phyloP scores from a whole-genome alignment of 2,797 vertebrate species.

The Neosilurus hyrtlii region DNA sequence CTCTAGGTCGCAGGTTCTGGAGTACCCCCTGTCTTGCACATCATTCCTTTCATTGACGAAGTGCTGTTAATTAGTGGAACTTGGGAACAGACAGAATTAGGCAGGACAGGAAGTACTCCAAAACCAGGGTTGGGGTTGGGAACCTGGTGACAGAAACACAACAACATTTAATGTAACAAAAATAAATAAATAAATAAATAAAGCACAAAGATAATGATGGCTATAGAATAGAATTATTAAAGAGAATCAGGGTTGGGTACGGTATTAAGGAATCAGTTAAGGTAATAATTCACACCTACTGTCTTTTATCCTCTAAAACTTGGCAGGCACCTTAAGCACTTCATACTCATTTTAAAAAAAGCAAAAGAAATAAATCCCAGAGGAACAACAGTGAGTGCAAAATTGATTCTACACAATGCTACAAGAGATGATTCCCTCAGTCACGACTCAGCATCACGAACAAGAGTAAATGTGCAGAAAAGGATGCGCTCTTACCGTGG shows the following conservation, averaged over 20 bases:
- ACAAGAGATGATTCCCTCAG: not conserved
- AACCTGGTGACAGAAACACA: not conserved
- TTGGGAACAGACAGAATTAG: too few relatives aligned
- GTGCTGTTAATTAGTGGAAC: too few relatives aligned
- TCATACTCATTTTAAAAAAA: not conserved
- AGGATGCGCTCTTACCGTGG: constrained; percentile 25
- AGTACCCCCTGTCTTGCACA: not conserved
- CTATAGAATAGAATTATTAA: not conserved
- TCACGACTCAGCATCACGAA: constrained; percentile 8
- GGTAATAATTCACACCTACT: constrained; percentile 52
- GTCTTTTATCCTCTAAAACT: constrained; percentile 29
- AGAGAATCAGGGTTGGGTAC: not conserved
- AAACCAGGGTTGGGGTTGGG: not conserved
- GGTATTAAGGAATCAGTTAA: not conserved
- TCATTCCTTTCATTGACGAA: not conserved
- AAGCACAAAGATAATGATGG: not conserved
- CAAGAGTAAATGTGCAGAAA: not conserved
- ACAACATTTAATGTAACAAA: not conserved
- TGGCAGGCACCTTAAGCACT: not conserved
- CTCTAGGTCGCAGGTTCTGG: constrained; percentile 10
- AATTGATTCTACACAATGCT: not conserved
- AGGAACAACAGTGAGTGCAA: not conserved
- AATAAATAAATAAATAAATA: too few relatives aligned
- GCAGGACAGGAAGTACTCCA: not conserved
- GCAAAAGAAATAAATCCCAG: not conserved